Conservation (phyloP, 2,888 invertebrate genomes). For the Cephus pygmeus region DNA sequence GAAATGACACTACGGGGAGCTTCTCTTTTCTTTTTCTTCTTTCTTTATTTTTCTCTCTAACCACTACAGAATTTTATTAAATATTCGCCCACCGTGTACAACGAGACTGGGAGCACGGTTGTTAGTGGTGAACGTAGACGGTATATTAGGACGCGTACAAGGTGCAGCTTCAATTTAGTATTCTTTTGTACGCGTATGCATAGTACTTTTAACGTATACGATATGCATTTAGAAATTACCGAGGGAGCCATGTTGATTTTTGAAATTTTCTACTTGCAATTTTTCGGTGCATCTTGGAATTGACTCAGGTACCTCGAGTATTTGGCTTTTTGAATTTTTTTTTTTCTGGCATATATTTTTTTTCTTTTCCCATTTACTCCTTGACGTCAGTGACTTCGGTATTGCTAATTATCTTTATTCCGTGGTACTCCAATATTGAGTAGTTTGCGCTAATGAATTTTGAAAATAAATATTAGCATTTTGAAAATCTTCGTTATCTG, state of each 20-base stretch:
- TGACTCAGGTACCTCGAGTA: too few relatives aligned
- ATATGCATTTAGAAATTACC: background rate
- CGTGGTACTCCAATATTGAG: background rate
- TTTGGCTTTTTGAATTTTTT: too few relatives aligned
- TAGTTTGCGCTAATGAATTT: background rate
- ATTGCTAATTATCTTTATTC: background rate
- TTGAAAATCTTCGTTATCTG: background rate
- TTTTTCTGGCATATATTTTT: too few relatives aligned
- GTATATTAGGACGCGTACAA: background rate
- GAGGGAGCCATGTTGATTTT: background rate
- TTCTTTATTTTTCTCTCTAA: constrained; percentile 8
- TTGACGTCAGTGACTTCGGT: background rate
- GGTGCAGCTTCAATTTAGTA: background rate
- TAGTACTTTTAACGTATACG: background rate
- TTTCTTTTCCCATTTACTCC: background rate
- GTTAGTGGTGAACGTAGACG: background rate
- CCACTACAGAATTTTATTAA: constrained; percentile 15
- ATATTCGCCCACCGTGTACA: background rate
- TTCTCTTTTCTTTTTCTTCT: constrained; percentile 17
- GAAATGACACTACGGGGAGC: constrained; percentile 27
- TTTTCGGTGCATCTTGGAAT: background rate
- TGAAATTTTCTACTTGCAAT: background rate
- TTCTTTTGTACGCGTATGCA: background rate
- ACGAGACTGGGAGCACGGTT: background rate
- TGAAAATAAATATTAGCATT: background rate